Evolutionary conservation across 2,797 vertebrate species (phyloP).

Genomic region (Sebastes wilsoni): DNA sequence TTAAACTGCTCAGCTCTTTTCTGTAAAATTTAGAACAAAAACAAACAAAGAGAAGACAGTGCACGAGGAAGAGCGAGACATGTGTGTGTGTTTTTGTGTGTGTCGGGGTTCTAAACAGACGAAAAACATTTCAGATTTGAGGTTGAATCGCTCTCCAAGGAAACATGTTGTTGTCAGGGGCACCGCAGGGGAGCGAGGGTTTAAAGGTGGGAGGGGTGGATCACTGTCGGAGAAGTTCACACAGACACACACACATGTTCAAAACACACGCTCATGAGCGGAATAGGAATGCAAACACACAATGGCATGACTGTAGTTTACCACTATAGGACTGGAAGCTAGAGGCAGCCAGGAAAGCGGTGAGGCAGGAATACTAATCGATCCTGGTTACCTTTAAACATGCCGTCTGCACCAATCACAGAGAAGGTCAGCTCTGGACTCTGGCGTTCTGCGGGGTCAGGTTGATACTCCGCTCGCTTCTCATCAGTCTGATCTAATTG

Average conservation of each 20-base stretch:
- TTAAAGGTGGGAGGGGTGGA: conserved; percentile 47
- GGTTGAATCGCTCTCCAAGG: conserved; percentile 55
- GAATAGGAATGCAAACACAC: conserved; percentile 57
- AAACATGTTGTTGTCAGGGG: conserved; percentile 70
- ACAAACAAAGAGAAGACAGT: conserved; percentile 54
- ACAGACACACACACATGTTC: conserved; percentile 28
- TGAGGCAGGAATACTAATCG: conserved; percentile 72
- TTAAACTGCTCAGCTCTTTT: conserved; percentile 60
- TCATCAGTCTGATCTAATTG: conserved; percentile 62
- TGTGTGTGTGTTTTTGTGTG: neutral
- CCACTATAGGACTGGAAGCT: conserved; percentile 10
- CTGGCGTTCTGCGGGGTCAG: conserved; percentile 37
- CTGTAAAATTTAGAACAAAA: conserved; percentile 64
- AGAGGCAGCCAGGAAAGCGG: conserved; percentile 11
- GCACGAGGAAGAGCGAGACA: neutral
- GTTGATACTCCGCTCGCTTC: conserved; percentile 21
- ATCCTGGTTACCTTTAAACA: conserved; percentile 68
- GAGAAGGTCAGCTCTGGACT: conserved; percentile 68
- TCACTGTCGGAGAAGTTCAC: conserved; percentile 51
- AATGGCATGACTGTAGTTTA: conserved; percentile 62
- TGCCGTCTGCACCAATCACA: conserved; percentile 60
- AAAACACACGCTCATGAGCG: conserved; percentile 34
- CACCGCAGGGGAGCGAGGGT: conserved; percentile 43
- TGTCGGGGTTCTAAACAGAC: neutral
- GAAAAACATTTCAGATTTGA: conserved; percentile 44